Base-by-base conservation (phyloP, 2,113 vertebrate genomes). In the Dendropsophus ebraccatus region DNA sequence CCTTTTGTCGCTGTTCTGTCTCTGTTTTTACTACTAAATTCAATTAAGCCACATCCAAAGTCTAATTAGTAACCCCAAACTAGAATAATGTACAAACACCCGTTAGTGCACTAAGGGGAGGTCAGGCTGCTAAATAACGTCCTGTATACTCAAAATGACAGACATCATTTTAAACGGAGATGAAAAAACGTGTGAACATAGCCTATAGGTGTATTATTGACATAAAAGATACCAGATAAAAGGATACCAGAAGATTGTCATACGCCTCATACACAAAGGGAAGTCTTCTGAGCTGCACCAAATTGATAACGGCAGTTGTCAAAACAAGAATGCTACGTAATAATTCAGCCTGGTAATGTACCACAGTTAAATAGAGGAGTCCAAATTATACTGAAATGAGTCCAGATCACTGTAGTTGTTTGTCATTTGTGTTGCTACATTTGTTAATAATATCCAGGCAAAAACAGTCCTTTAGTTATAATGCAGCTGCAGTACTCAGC, bases 401-500 rank as follows among this genome's bases (percentile, higher is more conserved):
- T 32, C 50, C 54, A 2, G 25, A 81, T 74, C 37, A 65, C 23
- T 25, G 72, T 81, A 47, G 78, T 91, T 87, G 89, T 82, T 87
- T 87, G 5, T 30, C 58, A 62, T 83, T 88, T 87, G 25, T 3
- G 21, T 5, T 87, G 69, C 72, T 83, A 88, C 25, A 45, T 90
- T 83, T 87, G 73, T 87, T 54, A 85, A 87, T 56, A 88, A 90
- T 90, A 74, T 82, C 62, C 84, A 90, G 77, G 90, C 81, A 90
- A 90, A 90, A 82, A 90, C 73, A 88, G 65, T 76, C 72, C 58
- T 72, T 87, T 87, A 32, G 45, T 72, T 47, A 87, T 50, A 74
- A 81, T 88, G 80, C 90, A 92, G 90, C 91, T 92, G 92, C 85
- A 83, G 75, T 45, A 83, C 60, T 0, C 91, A 91, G 90, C 89